A percentile compares a stretch with the other conserved stretches of the same genome.
These are phyloP conservation scores for Cheilosia scutellata DNA, from an alignment of 2,888 invertebrate species.

Conservation along the genomic window DNA sequence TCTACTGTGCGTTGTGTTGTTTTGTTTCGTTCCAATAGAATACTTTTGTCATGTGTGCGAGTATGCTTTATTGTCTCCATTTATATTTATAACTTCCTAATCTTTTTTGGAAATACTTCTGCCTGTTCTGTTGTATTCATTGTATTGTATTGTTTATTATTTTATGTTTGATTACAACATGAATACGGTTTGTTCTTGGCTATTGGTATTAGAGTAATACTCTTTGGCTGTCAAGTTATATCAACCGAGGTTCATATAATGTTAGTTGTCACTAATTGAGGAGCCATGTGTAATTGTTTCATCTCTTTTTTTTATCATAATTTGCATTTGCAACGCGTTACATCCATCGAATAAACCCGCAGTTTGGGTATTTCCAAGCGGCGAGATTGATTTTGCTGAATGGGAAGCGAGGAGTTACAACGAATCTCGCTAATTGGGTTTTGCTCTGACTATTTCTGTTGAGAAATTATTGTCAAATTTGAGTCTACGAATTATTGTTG, in stretches of 20 bases:
- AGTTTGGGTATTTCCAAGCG: too few species aligned
- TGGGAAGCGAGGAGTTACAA: too few species aligned
- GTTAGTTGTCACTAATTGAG: background rate
- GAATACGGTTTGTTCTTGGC: background rate
- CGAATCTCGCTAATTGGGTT: too few species aligned
- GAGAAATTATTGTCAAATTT: too few species aligned
- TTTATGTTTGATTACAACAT: slow-evolving; percentile 11
- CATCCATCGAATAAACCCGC: too few species aligned
- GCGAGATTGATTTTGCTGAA: too few species aligned
- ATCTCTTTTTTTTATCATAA: background rate
- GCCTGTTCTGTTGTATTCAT: slow-evolving; percentile 38
- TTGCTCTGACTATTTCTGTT: too few species aligned
- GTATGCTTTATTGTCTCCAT: slow-evolving; percentile 43
- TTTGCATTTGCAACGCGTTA: too few species aligned
- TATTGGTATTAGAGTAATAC: background rate
- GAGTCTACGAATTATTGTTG: too few species aligned
- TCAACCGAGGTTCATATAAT: background rate
- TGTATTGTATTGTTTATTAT: slow-evolving; percentile 20
- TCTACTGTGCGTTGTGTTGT: slow-evolving; percentile 55
- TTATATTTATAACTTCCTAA: slow-evolving; percentile 35
- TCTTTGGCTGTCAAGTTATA: background rate
- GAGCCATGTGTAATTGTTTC: background rate
- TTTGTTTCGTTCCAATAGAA: slow-evolving; percentile 53
- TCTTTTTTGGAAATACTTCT: slow-evolving; percentile 11
- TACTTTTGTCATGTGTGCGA: slow-evolving; percentile 46